These are phyloP conservation scores for Dryas iulia DNA, from an alignment of 1,140 invertebrate species.

Conservation along the genomic window DNA sequence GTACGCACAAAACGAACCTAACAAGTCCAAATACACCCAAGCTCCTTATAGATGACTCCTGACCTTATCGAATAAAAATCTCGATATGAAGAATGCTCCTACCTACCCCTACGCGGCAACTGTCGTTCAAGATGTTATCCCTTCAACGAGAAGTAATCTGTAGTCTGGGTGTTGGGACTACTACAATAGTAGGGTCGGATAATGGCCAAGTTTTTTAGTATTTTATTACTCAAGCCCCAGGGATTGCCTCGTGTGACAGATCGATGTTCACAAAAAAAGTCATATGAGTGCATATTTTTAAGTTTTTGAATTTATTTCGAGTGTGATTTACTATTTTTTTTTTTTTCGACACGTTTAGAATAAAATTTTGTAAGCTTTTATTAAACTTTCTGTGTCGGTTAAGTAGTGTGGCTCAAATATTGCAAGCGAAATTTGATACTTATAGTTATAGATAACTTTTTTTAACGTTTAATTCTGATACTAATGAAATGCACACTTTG, in stretches of 20 bases:
- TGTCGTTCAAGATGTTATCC: constrained; percentile 78
- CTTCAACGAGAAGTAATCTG: constrained; percentile 71
- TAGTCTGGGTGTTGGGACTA: constrained; percentile 49
- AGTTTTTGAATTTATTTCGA: background rate
- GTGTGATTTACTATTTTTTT: background rate
- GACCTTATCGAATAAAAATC: constrained; percentile 72
- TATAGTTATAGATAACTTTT: too few species aligned
- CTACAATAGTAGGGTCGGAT: constrained; percentile 72
- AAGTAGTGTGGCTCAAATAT: too few species aligned
- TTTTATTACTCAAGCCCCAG: constrained; percentile 58
- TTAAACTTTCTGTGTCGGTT: too few species aligned
- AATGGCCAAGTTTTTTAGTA: constrained; percentile 67
- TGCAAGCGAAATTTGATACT: too few species aligned
- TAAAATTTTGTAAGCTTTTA: too few species aligned
- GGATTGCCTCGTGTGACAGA: constrained; percentile 61
- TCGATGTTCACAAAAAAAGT: constrained; percentile 39
- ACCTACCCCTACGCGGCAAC: constrained; percentile 63
- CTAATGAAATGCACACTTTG: too few species aligned
- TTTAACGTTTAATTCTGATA: too few species aligned
- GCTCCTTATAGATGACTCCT: constrained; percentile 55
- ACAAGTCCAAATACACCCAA: constrained; percentile 15
- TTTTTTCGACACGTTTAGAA: too few species aligned
- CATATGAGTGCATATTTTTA: background rate
- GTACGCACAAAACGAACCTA: background rate
- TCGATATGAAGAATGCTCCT: constrained; percentile 68